Conservation (phyloP, 2,888 invertebrate genomes). For the Trichogramma evanescens region DNA sequence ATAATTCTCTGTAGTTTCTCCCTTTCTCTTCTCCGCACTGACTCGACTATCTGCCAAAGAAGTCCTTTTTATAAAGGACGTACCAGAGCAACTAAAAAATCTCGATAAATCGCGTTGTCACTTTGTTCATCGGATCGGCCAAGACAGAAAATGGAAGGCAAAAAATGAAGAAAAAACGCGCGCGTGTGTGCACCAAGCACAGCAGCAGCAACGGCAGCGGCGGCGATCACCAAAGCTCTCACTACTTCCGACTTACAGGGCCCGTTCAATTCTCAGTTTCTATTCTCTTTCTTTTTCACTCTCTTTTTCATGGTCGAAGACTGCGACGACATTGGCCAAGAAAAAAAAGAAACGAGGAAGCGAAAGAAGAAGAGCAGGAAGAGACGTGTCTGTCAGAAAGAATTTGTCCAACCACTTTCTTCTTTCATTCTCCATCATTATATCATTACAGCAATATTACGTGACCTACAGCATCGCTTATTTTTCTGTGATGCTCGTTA, state of each 20-base stretch:
- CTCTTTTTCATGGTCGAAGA: not conserved
- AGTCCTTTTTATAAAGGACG: slow-evolving; percentile 5
- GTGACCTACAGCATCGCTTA: slow-evolving; percentile 6
- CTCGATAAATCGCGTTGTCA: slow-evolving; percentile 22
- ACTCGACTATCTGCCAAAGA: slow-evolving; percentile 16
- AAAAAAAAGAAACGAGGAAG: slow-evolving; percentile 19
- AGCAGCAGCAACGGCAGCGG: not conserved
- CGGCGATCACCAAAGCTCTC: not conserved
- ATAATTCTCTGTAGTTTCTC: slow-evolving; percentile 1
- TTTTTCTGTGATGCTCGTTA: not conserved
- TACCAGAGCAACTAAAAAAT: slow-evolving; percentile 3
- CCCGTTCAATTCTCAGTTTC: not conserved
- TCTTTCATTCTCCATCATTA: slow-evolving; percentile 8
- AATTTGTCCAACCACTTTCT: slow-evolving; percentile 8
- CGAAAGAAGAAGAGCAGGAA: slow-evolving; percentile 1
- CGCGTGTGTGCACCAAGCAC: not conserved
- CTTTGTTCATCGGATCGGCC: slow-evolving; percentile 19
- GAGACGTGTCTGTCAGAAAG: not conserved
- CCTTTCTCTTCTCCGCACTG: not conserved
- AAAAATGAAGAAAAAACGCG: not conserved
- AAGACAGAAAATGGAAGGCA: not conserved
- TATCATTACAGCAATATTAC: slow-evolving; percentile 10
- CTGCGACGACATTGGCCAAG: slow-evolving; percentile 2
- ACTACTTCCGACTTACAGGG: not conserved
- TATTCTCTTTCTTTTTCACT: not conserved